Evolutionary conservation across 1,140 invertebrate species (phyloP).

Genomic region (Agrilus planipennis): DNA sequence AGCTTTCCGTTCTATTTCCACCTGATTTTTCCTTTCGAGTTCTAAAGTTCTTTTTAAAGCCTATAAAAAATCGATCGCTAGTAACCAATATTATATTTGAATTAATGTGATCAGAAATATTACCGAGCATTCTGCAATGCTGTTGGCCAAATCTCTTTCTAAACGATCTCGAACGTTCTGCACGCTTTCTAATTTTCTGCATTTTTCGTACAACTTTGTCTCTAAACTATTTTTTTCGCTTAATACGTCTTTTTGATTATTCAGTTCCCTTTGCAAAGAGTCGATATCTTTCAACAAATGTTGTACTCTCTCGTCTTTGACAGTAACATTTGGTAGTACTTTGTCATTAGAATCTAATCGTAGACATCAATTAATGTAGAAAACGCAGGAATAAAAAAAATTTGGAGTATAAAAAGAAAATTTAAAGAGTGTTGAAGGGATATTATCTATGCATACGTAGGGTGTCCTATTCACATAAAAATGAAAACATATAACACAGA

Average conservation of each 20-base stretch:
- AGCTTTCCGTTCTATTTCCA: constrained; percentile 42
- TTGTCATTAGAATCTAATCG: background rate
- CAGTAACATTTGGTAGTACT: background rate
- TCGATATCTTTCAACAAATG: constrained; percentile 41
- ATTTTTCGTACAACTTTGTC: constrained; percentile 36
- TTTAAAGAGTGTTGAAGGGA: too few species aligned
- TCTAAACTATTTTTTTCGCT: constrained; percentile 34
- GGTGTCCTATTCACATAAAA: too few species aligned
- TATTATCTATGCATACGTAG: too few species aligned
- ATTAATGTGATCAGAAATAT: background rate
- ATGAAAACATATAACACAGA: too few species aligned
- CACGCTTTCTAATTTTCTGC: constrained; percentile 35
- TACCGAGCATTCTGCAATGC: constrained; percentile 30
- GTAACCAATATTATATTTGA: background rate
- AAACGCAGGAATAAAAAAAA: too few species aligned
- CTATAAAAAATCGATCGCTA: constrained; percentile 19
- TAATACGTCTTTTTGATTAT: constrained; percentile 34
- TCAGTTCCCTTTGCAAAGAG: constrained; percentile 41
- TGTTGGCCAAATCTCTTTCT: constrained; percentile 39
- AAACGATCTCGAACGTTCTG: constrained; percentile 38
- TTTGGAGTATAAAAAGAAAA: too few species aligned
- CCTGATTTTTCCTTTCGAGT: constrained; percentile 42
- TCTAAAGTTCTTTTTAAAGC: constrained; percentile 35
- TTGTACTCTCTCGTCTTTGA: constrained; percentile 31
- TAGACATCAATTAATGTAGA: too few species aligned